phyloP scores from a whole-genome alignment of 2,888 invertebrate genomes.

The Limnephilus auricula region DNA sequence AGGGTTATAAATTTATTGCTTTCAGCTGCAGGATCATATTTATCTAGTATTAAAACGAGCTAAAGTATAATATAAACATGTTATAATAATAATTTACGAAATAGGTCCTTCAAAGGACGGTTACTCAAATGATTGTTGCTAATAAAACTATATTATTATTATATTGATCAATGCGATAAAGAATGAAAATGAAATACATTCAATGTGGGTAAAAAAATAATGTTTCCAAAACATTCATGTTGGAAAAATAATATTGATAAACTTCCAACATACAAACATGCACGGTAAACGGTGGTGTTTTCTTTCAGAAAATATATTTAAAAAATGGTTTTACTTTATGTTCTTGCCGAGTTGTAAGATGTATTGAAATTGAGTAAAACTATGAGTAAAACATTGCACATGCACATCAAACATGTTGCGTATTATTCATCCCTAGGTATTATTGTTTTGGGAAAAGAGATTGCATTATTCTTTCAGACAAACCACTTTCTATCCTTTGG shows the following conservation, averaged over 20 bases:
- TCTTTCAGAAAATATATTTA: too few relatives aligned
- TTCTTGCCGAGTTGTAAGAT: not conserved
- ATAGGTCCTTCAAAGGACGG: not conserved
- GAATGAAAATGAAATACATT: too few relatives aligned
- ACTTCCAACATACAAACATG: not conserved
- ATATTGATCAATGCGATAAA: too few relatives aligned
- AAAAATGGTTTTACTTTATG: not conserved
- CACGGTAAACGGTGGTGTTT: not conserved
- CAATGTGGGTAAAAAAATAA: not conserved
- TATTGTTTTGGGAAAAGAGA: not conserved
- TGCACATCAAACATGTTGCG: not conserved
- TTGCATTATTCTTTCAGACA: too few relatives aligned
- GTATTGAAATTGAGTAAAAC: not conserved
- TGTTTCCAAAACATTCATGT: not conserved
- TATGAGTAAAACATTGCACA: not conserved
- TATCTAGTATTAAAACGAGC: not conserved
- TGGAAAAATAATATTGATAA: not conserved
- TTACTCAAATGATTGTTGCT: not conserved
- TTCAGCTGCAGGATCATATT: not conserved
- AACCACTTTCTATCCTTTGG: not conserved
- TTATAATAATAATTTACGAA: not conserved
- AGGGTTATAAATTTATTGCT: not conserved
- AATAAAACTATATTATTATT: too few relatives aligned
- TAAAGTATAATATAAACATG: too few relatives aligned
- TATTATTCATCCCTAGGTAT: not conserved